Conservation (phyloP, 2,797 vertebrate genomes). For the Rhincodon typus region DNA sequence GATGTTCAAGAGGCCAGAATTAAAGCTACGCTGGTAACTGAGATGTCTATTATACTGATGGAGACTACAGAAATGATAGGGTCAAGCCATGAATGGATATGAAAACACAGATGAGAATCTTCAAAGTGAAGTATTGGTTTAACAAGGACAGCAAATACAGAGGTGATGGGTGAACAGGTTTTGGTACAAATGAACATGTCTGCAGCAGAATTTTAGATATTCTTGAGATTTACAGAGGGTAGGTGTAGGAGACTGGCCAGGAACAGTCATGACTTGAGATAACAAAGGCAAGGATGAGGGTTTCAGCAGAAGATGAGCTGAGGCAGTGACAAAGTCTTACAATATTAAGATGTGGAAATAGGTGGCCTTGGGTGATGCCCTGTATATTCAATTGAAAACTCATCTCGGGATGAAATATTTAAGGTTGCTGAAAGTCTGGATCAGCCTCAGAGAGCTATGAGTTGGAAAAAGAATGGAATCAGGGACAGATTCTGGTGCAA, state of each 20-base stretch:
- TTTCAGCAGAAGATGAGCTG: background rate
- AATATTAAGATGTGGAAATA: no score
- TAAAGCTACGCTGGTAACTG: background rate
- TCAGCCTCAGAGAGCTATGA: no score
- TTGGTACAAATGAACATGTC: no score
- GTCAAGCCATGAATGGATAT: background rate
- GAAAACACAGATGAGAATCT: background rate
- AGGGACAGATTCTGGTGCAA: no score
- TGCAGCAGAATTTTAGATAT: no score
- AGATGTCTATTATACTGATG: background rate
- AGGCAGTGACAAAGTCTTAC: no score
- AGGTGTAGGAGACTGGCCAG: no score
- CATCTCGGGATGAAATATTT: background rate
- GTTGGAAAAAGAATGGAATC: no score
- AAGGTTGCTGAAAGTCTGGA: no score
- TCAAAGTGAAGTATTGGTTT: background rate
- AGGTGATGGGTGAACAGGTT: background rate
- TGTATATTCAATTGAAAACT: background rate
- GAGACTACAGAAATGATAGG: background rate
- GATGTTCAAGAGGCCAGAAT: background rate
- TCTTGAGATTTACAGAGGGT: no score
- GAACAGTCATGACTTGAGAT: no score
- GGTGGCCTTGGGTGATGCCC: background rate
- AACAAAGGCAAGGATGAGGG: background rate
- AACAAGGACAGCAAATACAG: background rate